Percentiles rank a stretch among this genome's conserved stretches.
Conservation (phyloP, 2,113 vertebrate genomes). For the Vidua macroura region DNA sequence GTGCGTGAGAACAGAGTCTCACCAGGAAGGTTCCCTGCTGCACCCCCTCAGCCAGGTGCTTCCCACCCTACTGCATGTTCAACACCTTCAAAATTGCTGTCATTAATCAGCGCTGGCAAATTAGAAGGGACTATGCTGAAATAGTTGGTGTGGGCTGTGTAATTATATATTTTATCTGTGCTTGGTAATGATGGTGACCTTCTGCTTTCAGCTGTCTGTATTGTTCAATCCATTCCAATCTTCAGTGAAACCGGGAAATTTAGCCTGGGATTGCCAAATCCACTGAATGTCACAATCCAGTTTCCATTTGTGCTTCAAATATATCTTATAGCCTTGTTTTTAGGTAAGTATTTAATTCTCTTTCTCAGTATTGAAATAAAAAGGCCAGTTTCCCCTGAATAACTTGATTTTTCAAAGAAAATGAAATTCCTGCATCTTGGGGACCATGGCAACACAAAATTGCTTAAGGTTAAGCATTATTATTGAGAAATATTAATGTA, state of each 20-base stretch:
- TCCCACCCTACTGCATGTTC: background rate
- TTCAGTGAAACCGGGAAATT: constrained; percentile 87
- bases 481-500: background rate
- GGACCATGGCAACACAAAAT: background rate
- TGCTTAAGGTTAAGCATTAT: background rate
- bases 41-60: background rate
- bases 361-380: background rate
- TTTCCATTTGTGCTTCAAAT: constrained; percentile 87
- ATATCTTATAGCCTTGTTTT: constrained; percentile 84
- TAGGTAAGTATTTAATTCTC: constrained; percentile 78
- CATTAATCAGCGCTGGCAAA: background rate
- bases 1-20: background rate
- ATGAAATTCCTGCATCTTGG: background rate
- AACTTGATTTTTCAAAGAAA: background rate
- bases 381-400: background rate
- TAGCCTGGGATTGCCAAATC: constrained; percentile 85
- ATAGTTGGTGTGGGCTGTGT: background rate
- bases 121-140: background rate
- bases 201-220: constrained; percentile 79
- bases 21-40: background rate
- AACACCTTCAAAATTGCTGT: background rate
- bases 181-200: background rate
- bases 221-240: constrained; percentile 89
- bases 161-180: background rate
- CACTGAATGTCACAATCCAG: constrained; percentile 80